Evolutionary conservation across 2,797 vertebrate genomes (phyloP), one percentile per base, ranked within the genome.

Genomic region (Pseudopleuronectes americanus): DNA sequence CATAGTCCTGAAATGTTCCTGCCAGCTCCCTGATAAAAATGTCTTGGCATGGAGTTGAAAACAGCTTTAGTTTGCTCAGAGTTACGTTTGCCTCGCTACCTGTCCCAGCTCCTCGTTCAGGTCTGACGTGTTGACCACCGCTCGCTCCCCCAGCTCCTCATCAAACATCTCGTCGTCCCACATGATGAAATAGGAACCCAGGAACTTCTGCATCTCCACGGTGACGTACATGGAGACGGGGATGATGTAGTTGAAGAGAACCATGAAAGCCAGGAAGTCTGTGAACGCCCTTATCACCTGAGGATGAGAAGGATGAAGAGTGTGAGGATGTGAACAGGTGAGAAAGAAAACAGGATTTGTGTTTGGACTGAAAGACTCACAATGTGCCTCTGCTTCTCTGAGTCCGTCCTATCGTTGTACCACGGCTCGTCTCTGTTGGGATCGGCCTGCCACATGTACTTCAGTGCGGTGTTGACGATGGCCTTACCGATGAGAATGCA

Each of bases 221-320:
- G 98, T 99, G 77, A 99, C 97, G 2, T 99, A 99, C 97, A 99
- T 99, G 66, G 98, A 99, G 52, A 99, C 97, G 0, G 98, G 97
- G 73, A 99, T 99, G 93, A 99, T 99, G 94, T 99, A 99, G 94
- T 99, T 99, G 92, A 99, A 99, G 49, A 99, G 96, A 60, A 99
- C 98, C 98, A 99, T 99, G 89, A 97, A 99, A 48, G 98, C 97
- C 87, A 99, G 88, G 89, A 99, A 99, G 89, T 99, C 98, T 0
- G 98, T 99, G 90, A 99, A 96, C 0, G 96, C 96, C 83, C 92
- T 93, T 89, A 98, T 95, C 80, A 97, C 89, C 98, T 98, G 92
- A 59, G 70, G 52, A 57, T 14, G 47, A 22, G 9, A 26, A 63
- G 22, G 54, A 38, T 1, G 56, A n/a, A 2, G 54, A 47, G 28